Base-by-base conservation (phyloP, 2,797 vertebrate genomes). In the Pempheris klunzingeri region DNA sequence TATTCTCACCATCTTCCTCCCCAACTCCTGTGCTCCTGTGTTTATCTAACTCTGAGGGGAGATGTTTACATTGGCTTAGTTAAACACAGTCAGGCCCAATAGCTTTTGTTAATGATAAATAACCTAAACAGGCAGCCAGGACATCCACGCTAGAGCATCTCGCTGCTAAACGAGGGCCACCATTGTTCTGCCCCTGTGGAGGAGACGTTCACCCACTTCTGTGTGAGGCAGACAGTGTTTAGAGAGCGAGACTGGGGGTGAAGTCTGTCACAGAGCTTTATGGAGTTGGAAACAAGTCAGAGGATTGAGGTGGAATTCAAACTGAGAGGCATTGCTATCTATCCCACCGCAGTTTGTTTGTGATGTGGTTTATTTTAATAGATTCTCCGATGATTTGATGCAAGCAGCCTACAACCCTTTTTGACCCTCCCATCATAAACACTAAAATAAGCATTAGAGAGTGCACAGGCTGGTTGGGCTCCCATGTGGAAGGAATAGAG, bases 51-150 rank as follows among this genome's bases (percentile, higher is more conserved):
- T 69, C 15, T n/a, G 71, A 85, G 80, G 79, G 83, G 88, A 85
- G 78, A 80, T 85, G 92, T 94, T 93, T 94, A 92, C 83, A 88
- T 76, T 90, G 86, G 88, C 88, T 83, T 65, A 70, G 83, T 88
- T 87, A 91, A 93, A 93, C 92, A 91, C 83, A 84, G 87, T 70
- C 73, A 65, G 73, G 57, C 83, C 82, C 72, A 77, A 71, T 83
- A 74, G 85, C 84, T 88, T 93, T 89, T 87, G 83, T 92, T 93
- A 88, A 94, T 92, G 89, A 93, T 92, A 92, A 91, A 93, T 91
- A 91, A 90, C 84, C 74, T 63, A 92, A 93, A 92, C 89, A 91
- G 77, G 13, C 77, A 43, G 61, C 38, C 69, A 11, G 84, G 65
- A 78, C 77, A 34, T 80, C 80, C 67, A 77, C 28, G 71, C 81